Conservation (phyloP, 2,888 invertebrate species). For the Emesis furor region DNA sequence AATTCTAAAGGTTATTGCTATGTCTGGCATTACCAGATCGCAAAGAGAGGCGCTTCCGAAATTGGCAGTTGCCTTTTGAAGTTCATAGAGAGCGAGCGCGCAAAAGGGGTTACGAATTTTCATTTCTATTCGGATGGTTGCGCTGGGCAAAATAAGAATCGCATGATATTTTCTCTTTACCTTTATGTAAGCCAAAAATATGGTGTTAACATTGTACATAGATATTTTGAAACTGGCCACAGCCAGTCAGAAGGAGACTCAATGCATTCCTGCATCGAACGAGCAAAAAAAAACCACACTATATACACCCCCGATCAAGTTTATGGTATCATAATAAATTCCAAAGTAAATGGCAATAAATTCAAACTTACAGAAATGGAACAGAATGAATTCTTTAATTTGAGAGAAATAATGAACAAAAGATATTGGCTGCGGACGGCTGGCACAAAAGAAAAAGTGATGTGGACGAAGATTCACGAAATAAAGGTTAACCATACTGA, state of each 20-base stretch:
- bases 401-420: slow-evolving; percentile 43
- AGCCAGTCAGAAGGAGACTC: too few relatives aligned
- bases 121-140: not conserved
- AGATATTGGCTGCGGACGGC: slow-evolving; percentile 5
- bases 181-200: too few relatives aligned
- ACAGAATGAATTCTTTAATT: slow-evolving; percentile 47
- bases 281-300: slow-evolving; percentile 14
- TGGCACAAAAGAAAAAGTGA: slow-evolving; percentile 15
- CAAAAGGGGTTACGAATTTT: too few relatives aligned
- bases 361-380: slow-evolving; percentile 45
- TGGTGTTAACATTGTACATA: too few relatives aligned
- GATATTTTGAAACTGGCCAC: too few relatives aligned
- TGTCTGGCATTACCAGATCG: slow-evolving; percentile 26
- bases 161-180: too few relatives aligned
- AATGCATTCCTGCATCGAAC: too few relatives aligned
- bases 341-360: slow-evolving; percentile 51
- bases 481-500: slow-evolving; percentile 1
- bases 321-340: slow-evolving; percentile 48
- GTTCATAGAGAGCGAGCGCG: too few relatives aligned
- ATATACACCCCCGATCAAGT: slow-evolving; percentile 50
- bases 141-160: too few relatives aligned
- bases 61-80: slow-evolving; percentile 26
- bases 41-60: slow-evolving; percentile 30
- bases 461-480: slow-evolving; percentile 19
- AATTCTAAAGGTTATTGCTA: slow-evolving; percentile 27